Base-by-base conservation (phyloP, 2,888 invertebrate species). In the Caradrina clavipalpis region DNA sequence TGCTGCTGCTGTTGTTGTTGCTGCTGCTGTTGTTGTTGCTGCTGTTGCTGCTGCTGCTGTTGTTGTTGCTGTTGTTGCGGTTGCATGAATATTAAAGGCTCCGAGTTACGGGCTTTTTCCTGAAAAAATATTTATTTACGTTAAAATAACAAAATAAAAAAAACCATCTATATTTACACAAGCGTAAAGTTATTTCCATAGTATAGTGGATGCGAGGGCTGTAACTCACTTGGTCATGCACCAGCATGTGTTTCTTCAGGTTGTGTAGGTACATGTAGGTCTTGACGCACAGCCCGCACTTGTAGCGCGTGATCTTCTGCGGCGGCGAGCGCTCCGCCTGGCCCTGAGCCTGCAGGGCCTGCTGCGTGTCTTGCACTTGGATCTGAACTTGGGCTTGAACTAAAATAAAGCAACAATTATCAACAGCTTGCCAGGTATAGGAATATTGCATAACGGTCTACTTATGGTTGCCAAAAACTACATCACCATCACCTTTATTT, bases 231-330 rank as follows among this genome's bases (percentile, higher is more conserved):
- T 93, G 92, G 22, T 93, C 86, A 69, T 96, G 96, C 1, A 93
- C 90, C 51, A 92, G 74, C 93, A 96, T 94, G 73, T 96, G 96
- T 74, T 96, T 96, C 91, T 94, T 96, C 69, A 96, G 83, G 65
- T 94, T 96, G 81, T 96, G 96, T 62, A 96, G 86, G 70, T 96
- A 94, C 91, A 94, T 94, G 80, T 96, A 96, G 0, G 95, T 94
- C 82, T 96, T 96, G 53, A 93, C 92, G 77, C 96, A 96, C 6
- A 94, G 66, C 0, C 93, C 93, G 70, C 96, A 96, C 73, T 95
- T 94, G 86, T 93, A 96, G 17, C 92, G 88, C 26, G 69, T 69
- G 15, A 61, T 13, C 81, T 91, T 93, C 81, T 90, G 91, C 22
- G 68, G 83, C 19, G 73, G 58, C 4, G 76, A 47, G 10, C 80